Evolutionary conservation across 2,888 invertebrate species (phyloP).

Genomic region (Camponotus fellah): DNA sequence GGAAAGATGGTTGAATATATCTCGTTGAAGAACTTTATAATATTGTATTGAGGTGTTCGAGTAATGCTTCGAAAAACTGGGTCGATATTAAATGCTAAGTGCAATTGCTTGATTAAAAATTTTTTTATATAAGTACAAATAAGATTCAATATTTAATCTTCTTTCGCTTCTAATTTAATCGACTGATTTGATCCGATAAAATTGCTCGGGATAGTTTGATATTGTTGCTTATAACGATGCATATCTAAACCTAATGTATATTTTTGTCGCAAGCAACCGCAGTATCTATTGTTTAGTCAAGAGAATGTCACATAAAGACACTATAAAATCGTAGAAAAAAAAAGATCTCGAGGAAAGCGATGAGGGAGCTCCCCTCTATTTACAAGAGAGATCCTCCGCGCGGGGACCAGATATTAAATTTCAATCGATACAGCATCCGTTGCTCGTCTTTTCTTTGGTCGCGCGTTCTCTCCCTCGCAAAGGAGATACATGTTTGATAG

Average conservation of each 20-base stretch:
- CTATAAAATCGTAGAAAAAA: constrained; percentile 63
- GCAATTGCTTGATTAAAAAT: not conserved
- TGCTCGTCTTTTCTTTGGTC: constrained; percentile 74
- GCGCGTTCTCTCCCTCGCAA: constrained; percentile 68
- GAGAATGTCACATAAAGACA: constrained; percentile 51
- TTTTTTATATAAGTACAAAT: not conserved
- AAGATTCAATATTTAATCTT: not conserved
- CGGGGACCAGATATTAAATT: constrained; percentile 83
- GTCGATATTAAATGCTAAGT: not conserved
- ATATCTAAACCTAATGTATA: constrained; percentile 13
- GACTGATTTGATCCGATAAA: not conserved
- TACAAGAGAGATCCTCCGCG: constrained; percentile 78
- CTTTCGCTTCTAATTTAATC: not conserved
- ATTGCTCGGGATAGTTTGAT: not conserved
- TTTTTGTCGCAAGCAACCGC: constrained; percentile 31
- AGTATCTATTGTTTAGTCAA: constrained; percentile 44
- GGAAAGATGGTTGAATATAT: constrained; percentile 41
- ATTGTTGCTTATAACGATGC: not conserved
- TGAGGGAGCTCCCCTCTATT: constrained; percentile 79
- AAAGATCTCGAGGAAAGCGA: constrained; percentile 58
- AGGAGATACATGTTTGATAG: constrained; percentile 76
- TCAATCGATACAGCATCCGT: constrained; percentile 82
- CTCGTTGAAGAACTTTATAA: constrained; percentile 7
- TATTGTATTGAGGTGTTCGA: not conserved
- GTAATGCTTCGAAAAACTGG: not conserved